phyloP scores from a whole-genome alignment of 2,888 invertebrate genomes.

The Tenthredo mesomela region DNA sequence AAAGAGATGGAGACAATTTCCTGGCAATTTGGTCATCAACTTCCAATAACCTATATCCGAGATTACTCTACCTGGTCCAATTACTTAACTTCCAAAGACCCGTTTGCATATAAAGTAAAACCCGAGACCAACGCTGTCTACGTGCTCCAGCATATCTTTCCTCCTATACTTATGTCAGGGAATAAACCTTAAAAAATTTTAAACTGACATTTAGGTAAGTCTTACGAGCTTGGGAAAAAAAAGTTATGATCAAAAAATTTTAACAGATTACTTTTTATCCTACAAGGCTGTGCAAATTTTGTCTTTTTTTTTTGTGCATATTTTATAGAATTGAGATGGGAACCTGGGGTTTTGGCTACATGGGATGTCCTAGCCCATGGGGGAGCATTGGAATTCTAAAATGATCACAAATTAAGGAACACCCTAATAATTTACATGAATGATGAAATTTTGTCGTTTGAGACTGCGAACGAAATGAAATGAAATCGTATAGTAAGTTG shows the following conservation, averaged over 20 bases:
- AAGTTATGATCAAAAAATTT: neutral
- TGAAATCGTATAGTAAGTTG: neutral
- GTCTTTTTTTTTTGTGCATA: no score
- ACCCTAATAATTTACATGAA: no score
- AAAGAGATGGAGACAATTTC: slow-evolving; percentile 20
- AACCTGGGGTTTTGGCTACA: no score
- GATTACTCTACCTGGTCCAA: slow-evolving; percentile 66
- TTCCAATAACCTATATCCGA: slow-evolving; percentile 71
- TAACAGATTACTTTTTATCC: neutral
- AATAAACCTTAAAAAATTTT: slow-evolving; percentile 59
- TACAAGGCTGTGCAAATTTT: no score
- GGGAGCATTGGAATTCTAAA: no score
- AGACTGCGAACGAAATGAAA: no score
- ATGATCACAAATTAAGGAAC: no score
- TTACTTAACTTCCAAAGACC: slow-evolving; percentile 69
- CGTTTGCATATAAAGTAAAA: slow-evolving; percentile 71
- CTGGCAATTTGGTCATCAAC: slow-evolving; percentile 56
- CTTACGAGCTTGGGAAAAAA: neutral
- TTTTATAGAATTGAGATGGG: no score
- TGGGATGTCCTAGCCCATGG: no score
- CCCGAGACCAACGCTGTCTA: slow-evolving; percentile 54
- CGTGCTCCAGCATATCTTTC: slow-evolving; percentile 59
- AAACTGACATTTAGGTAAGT: slow-evolving; percentile 52
- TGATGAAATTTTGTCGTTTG: no score
- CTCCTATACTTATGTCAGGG: slow-evolving; percentile 57